phyloP scores from a whole-genome alignment of 2,888 invertebrate species.

The Drosophila flavopinicola region DNA sequence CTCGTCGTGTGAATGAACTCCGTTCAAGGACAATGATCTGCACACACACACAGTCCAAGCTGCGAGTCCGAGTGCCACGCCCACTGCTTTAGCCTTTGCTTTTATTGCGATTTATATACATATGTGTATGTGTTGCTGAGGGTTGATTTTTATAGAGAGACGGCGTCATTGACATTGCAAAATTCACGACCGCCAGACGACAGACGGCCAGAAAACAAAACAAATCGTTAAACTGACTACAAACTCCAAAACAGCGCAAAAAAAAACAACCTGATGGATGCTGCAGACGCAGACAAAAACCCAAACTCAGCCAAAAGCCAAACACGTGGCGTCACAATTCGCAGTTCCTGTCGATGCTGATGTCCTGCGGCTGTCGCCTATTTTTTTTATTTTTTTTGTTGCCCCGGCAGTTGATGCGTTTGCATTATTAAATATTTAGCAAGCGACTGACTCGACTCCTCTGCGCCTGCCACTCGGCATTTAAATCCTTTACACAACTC shows the following conservation, averaged over 20 bases:
- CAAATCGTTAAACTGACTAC: constrained; percentile 69
- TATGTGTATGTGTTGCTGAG: constrained; percentile 39
- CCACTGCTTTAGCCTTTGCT: constrained; percentile 22
- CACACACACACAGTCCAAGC: constrained; percentile 32
- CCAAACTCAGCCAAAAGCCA: constrained; percentile 5
- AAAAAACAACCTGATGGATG: constrained; percentile 57
- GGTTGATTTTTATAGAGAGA: constrained; percentile 74
- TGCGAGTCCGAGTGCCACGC: constrained; percentile 4
- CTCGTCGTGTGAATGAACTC: constrained; percentile 82
- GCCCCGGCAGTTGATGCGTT: constrained; percentile 63
- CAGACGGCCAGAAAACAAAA: constrained; percentile 66
- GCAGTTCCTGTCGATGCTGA: neutral
- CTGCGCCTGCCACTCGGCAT: constrained; percentile 11
- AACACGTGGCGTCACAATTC: constrained; percentile 50
- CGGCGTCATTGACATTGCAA: constrained; percentile 77
- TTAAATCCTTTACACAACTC: constrained; percentile 52
- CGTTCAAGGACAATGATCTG: constrained; percentile 83
- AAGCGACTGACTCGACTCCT: neutral
- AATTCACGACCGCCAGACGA: constrained; percentile 61
- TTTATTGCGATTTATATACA: constrained; percentile 76
- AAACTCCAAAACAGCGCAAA: constrained; percentile 3
- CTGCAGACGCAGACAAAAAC: constrained; percentile 28
- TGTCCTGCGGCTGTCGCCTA: constrained; percentile 5
- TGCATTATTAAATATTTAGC: constrained; percentile 73
- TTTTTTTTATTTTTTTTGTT: no score